Evolutionary conservation across 2,888 invertebrate genomes (phyloP), one percentile per base, ranked within the genome.

Genomic region (Apomyelois bistriatella): DNA sequence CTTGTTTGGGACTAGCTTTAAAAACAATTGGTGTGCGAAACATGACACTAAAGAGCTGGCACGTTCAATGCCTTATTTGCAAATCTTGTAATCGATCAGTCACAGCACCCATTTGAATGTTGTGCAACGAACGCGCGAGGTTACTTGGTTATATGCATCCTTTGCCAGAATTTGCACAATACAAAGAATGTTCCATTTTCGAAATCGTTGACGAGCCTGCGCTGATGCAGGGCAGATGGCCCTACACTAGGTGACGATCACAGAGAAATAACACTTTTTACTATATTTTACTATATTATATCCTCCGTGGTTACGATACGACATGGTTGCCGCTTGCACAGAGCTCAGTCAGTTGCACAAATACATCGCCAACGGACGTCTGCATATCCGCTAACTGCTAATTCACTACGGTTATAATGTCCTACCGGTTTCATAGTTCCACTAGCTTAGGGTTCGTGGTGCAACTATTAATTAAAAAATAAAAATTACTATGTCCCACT

Each of bases 81-180:
- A 28, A 43, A 43, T 43, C 28, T 43, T 8, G 4, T n/a, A 43
- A 28, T 30, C 28, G 43, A 43, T 43, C 43, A 43, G 43, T 8
- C 13, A 43, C 30, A 30, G n/a, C 6, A 41, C 10, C 15, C 30
- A 43, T 43, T 43, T 30, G 12, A 30, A 30, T 15, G 30, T 30
- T 43, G 12, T 13, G 17, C 30, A 43, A 43, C 43, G 30, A 43
- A n/a, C 42, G 42, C 30, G 28, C 30, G 13, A 43, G 28, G 8
- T 43, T 43, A 12, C 43, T 15, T 12, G n/a, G 22, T 22, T 43
- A 30, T 28, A 43, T 43, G 12, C 8, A 30, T 28, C 43, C 30
- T 15, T 30, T 30, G 13, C 43, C 30, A 32, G 41, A 10, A 10
- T 41, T 41, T 41, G 41, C 43, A 43, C 43, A 43, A 30, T 13